Conservation (phyloP, 2,113 vertebrate genomes). For the Nasalis larvatus region DNA sequence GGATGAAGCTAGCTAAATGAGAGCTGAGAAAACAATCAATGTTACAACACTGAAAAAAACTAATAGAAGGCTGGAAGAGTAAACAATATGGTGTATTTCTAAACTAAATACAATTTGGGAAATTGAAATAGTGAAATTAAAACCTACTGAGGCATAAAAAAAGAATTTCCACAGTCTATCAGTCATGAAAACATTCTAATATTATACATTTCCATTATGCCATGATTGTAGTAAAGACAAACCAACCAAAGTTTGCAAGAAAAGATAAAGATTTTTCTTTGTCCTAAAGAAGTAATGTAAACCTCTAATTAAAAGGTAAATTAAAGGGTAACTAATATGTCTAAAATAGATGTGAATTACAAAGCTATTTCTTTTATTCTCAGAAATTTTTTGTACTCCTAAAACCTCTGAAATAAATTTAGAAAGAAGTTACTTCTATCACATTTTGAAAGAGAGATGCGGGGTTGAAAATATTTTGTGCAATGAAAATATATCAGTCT, state of each 20-base stretch:
- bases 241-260: background rate
- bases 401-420: background rate
- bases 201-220: constrained; percentile 24
- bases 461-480: background rate
- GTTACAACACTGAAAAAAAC: constrained; percentile 55
- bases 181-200: constrained; percentile 68
- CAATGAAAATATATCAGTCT: background rate
- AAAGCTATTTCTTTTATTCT: background rate
- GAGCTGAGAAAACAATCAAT: constrained; percentile 43
- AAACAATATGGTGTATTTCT: constrained; percentile 67
- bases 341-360: background rate
- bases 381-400: background rate
- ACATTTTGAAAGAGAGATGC: background rate
- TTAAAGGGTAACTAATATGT: background rate
- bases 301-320: background rate
- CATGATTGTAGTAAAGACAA: constrained; percentile 40
- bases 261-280: background rate
- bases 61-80: constrained; percentile 63
- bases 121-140: constrained; percentile 82
- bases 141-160: constrained; percentile 80
- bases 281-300: background rate
- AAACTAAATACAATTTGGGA: constrained; percentile 81
- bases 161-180: constrained; percentile 70
- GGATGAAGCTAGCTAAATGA: constrained; percentile 12
- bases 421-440: background rate